Evolutionary conservation across 2,888 invertebrate species (phyloP), one percentile per base, ranked within the genome.

Genomic region (Andrena marginata): DNA sequence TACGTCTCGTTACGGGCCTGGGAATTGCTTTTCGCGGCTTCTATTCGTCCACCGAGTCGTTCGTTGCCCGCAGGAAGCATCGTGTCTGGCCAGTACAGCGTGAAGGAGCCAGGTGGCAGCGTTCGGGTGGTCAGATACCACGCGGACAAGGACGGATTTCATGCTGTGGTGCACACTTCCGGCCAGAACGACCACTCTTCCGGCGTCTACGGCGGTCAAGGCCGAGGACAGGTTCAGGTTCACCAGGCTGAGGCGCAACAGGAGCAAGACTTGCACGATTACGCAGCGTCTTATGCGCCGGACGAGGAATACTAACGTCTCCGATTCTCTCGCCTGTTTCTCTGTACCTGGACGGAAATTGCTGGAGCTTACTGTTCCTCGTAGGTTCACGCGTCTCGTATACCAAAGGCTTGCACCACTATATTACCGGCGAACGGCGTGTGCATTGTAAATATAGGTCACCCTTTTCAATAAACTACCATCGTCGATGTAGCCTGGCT

Each of bases 51-150:
- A 33, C 16, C 13, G 29, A 23, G 26, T 8, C 10, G 67, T 70
- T 54, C 42, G 35, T 69, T 72, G 71, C 62, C 23, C 63, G 35
- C 77, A 93, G 93, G 93, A 51, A 90, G 90, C 84, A 91, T 91
- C 60, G 94, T 94, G 51, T 89, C 92, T 42, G 94, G 94, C 26
- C 93, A 94, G 80, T 94, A 94, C 87, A 93, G 92, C 49, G 91
- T 94, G 23, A 92, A 93, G 71, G 94, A 94, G 79, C 94, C 94
- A 20, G 94, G 94, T 71, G 94, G 94, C 51, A 91, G 90, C 67
- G 87, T 91, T 42, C 89, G 93, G 5, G 89, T 92, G 8, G 93
- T 93, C 60, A 93, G 90, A 73, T 93, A 93, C 69, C 92, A 88
- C 74, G 93, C 93, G 0, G 94, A 94, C 80, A 93, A 93, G 79